A percentile compares a stretch with the other conserved stretches of the same genome.
These are phyloP conservation scores for Prionailurus viverrinus DNA, from an alignment of 2,113 vertebrate species.

Conservation along the genomic window DNA sequence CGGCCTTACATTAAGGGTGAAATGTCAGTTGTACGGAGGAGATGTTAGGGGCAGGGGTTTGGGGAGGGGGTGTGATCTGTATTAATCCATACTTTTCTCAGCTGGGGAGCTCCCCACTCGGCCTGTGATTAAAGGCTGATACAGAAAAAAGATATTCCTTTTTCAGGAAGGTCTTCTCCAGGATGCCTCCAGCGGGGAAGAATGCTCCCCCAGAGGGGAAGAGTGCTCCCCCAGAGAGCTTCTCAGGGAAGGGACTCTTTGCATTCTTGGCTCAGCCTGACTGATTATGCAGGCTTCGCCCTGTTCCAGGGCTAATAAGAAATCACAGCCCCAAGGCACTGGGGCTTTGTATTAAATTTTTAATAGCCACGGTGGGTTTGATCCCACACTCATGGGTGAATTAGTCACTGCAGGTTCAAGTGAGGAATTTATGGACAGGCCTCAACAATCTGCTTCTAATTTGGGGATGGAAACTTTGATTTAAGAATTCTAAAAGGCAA, in stretches of 20 bases:
- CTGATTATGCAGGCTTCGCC: not conserved
- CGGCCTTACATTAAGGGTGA: not conserved
- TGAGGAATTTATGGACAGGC: conserved; percentile 75
- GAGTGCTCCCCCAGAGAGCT: not conserved
- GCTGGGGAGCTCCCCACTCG: not conserved
- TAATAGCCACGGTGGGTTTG: conserved; percentile 77
- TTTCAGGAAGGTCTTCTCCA: not conserved
- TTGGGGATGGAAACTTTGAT: conserved; percentile 52
- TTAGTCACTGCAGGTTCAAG: conserved; percentile 76
- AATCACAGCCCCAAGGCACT: conserved; percentile 63
- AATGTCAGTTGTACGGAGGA: not conserved
- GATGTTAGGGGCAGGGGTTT: not conserved
- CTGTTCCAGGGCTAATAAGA: conserved; percentile 46
- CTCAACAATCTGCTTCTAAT: conserved; percentile 65
- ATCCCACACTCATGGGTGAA: conserved; percentile 71
- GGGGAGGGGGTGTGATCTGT: not conserved
- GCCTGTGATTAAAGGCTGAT: not conserved
- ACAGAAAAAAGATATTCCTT: not conserved
- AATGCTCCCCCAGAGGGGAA: not conserved
- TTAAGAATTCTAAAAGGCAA: conserved; percentile 18
- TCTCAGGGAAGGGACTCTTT: not conserved
- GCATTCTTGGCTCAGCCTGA: conserved; percentile 14
- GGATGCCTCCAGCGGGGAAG: not conserved
- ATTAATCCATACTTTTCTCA: not conserved
- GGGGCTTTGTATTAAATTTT: conserved; percentile 63